Conservation (phyloP, 2,797 vertebrate species). For the Protosalanx chinensis region DNA sequence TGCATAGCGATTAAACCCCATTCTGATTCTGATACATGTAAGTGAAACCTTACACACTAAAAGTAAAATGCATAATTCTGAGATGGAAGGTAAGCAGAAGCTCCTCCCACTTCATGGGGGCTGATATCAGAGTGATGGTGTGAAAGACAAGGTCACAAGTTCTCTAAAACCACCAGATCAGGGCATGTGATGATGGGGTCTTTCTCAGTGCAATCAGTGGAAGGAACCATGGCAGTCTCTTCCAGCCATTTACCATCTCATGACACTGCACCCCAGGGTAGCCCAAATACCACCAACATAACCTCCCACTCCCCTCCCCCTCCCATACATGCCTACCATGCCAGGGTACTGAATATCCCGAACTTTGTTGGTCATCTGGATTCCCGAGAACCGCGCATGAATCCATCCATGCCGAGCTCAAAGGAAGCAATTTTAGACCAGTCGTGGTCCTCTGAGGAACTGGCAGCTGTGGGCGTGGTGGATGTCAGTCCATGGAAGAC, state of each 20-base stretch:
- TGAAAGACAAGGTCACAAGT: not conserved
- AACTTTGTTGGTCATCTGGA: no score
- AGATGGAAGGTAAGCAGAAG: not conserved
- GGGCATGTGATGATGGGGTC: not conserved
- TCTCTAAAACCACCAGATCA: not conserved
- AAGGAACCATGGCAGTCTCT: not conserved
- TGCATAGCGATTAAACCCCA: no score
- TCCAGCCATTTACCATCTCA: not conserved
- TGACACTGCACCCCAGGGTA: not conserved
- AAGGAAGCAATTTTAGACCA: no score
- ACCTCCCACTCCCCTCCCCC: not conserved
- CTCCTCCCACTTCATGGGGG: not conserved
- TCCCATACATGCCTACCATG: not conserved
- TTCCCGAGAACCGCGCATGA: no score
- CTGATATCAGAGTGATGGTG: not conserved
- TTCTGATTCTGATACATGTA: not conserved
- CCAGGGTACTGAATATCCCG: no score
- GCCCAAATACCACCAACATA: not conserved
- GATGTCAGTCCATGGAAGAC: no score
- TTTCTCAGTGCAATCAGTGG: not conserved
- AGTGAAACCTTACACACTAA: not conserved
- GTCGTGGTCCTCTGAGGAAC: no score
- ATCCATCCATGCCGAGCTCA: no score
- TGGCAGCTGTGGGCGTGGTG: no score
- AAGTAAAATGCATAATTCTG: not conserved